Conservation (phyloP, 2,888 invertebrate genomes). For the Cinara cedri region DNA sequence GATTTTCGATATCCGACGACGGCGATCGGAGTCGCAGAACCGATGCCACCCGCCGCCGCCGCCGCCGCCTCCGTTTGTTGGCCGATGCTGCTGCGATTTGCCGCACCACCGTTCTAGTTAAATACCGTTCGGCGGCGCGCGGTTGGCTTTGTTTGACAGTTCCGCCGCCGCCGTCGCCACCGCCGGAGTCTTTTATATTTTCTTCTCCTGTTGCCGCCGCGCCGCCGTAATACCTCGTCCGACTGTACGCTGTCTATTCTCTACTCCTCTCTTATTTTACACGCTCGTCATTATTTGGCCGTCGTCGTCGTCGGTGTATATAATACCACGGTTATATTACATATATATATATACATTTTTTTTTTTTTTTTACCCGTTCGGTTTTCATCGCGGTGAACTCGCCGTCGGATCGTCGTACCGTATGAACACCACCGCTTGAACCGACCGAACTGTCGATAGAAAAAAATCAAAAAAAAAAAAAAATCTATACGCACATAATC, state of each 20-base stretch:
- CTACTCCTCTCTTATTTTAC: not conserved
- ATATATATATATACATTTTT: too few species aligned
- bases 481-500: too few species aligned
- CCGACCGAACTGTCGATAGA: too few species aligned
- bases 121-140: slow-evolving; percentile 33
- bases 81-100: not conserved
- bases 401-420: not conserved
- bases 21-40: too few species aligned
- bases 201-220: slow-evolving; percentile 13
- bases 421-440: too few species aligned
- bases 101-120: slow-evolving; percentile 1
- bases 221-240: not conserved
- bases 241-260: not conserved
- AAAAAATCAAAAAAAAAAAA: too few species aligned
- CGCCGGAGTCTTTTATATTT: not conserved
- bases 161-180: slow-evolving; percentile 19
- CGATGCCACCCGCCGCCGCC: too few species aligned
- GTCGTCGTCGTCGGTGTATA: not conserved
- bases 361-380: not conserved
- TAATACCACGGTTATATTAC: too few species aligned
- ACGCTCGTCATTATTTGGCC: slow-evolving; percentile 15
- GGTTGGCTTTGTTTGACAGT: slow-evolving; percentile 40
- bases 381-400: not conserved
- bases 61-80: too few species aligned
- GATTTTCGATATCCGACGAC: too few species aligned